These are phyloP conservation scores for Ophiodon elongatus DNA, from an alignment of 2,113 vertebrate species.

Conservation along the genomic window DNA sequence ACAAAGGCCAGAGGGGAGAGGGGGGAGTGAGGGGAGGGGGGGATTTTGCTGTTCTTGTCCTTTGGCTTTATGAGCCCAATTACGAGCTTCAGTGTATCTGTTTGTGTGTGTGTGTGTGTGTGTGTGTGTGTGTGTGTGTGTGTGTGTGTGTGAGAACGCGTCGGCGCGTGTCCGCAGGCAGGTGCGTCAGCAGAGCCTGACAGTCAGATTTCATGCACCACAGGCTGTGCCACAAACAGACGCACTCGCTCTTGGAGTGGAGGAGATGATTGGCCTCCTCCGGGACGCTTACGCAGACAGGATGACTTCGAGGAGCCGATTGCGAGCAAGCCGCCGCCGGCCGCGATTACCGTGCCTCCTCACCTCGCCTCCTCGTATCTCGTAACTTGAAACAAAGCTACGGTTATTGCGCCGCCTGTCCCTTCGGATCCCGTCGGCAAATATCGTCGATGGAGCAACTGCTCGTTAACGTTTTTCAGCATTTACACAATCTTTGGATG, in stretches of 20 bases:
- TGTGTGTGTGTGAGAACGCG: conserved; percentile 18
- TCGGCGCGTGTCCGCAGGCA: conserved; percentile 49
- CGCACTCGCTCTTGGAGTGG: conserved; percentile 53
- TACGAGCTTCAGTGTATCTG: conserved; percentile 55
- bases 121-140: conserved; percentile 13
- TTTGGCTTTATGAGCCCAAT: conserved; percentile 75
- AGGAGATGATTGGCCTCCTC: conserved; percentile 66
- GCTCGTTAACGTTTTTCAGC: neutral
- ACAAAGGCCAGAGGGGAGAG: too few relatives aligned
- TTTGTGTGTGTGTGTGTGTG: conserved; percentile 46
- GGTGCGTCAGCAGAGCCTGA: conserved; percentile 76
- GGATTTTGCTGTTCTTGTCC: conserved; percentile 71
- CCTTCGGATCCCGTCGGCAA: neutral
- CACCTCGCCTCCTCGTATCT: conserved; percentile 9
- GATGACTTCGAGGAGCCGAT: conserved; percentile 48
- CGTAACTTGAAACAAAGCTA: conserved; percentile 28
- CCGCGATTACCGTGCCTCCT: conserved; percentile 38
- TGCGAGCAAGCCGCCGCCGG: conserved; percentile 45
- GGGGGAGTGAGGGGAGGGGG: too few relatives aligned
- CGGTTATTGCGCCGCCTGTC: conserved; percentile 1
- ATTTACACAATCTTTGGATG: neutral
- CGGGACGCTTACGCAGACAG: conserved; percentile 52
- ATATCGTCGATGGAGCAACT: neutral
- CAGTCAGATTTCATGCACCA: conserved; percentile 81
- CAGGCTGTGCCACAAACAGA: conserved; percentile 65